Evolutionary conservation across 2,113 vertebrate genomes (phyloP).

Genomic region (Corapipo altera): DNA sequence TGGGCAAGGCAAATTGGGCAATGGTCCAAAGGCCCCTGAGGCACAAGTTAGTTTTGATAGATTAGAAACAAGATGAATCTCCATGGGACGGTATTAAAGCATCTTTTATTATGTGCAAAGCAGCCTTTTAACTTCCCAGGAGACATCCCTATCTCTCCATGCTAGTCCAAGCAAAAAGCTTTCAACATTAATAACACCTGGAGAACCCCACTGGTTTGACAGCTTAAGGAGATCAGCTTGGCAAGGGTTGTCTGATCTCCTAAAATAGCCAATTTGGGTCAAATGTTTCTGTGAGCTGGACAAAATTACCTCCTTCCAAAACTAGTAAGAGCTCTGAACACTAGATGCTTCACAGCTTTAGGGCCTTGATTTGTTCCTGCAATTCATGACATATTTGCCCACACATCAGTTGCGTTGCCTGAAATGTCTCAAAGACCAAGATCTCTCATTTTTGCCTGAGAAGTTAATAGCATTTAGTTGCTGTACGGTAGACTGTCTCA

Average conservation of each 20-base stretch:
- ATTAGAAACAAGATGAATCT: slow-evolving; percentile 56
- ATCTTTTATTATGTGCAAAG: slow-evolving; percentile 46
- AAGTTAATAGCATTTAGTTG: background rate
- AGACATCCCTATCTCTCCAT: slow-evolving; percentile 31
- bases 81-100: slow-evolving; percentile 15
- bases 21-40: background rate
- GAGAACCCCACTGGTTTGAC: background rate
- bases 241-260: background rate
- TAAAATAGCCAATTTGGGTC: background rate
- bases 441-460: background rate
- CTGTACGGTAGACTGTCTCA: background rate
- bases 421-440: background rate
- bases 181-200: slow-evolving; percentile 65
- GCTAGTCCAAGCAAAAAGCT: slow-evolving; percentile 60
- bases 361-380: background rate
- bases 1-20: slow-evolving; percentile 38
- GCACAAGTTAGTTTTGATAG: slow-evolving; percentile 49
- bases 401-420: background rate
- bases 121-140: slow-evolving; percentile 50
- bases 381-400: background rate
- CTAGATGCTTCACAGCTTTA: background rate
- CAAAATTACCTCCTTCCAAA: background rate
- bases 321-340: background rate
- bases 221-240: background rate
- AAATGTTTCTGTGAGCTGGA: background rate